Evolutionary conservation across 2,888 invertebrate species (phyloP), one percentile per base, ranked within the genome.

Genomic region (Crepidodera aurea): DNA sequence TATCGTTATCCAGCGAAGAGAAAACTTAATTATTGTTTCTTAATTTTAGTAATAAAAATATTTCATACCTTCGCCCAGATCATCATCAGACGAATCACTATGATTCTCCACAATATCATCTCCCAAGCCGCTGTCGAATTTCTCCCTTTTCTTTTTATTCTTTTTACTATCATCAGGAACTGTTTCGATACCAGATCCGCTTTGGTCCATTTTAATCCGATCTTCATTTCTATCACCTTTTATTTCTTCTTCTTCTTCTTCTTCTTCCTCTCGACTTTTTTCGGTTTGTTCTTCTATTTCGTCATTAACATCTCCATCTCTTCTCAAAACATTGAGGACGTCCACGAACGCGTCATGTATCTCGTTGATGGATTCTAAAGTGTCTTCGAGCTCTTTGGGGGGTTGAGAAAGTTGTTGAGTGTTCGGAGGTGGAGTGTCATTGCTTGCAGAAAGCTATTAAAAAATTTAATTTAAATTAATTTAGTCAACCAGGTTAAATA

Each of bases 91-190:
- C 12, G 68, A 62, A 50, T 62, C 60, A 56, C 64, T 61, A 55
- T 69, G 70, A 54, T 70, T 66, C 55, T 68, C 70, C 39, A 69
- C 69, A 51, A 71, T 79, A 73, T 80, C 79, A 40, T 87, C 87
- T 0, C 86, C 86, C 54, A 88, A 82, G 0, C 87, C 88, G 65
- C 87, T 87, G 73, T 89, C 88, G 44, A 87, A 78, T 78, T 88
- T 88, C 75, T 86, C 85, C 8, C 87, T 76, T 69, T 82, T 73
- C 55, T 55, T 72, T 44, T 65, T 70, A 54, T 51, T 72, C 51
- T 64, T 70, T 12, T 40, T 57, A 32, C 32, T 60, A n/a, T 27
- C 44, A 7, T 50, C 39, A 7, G 19, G 18, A 1, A 37, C n/a
- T 12, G 37, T 56, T 12, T 34, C 34, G 0, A 51, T 46, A 29